Conservation (phyloP, 2,113 vertebrate genomes). For the Pterocles orientalis region DNA sequence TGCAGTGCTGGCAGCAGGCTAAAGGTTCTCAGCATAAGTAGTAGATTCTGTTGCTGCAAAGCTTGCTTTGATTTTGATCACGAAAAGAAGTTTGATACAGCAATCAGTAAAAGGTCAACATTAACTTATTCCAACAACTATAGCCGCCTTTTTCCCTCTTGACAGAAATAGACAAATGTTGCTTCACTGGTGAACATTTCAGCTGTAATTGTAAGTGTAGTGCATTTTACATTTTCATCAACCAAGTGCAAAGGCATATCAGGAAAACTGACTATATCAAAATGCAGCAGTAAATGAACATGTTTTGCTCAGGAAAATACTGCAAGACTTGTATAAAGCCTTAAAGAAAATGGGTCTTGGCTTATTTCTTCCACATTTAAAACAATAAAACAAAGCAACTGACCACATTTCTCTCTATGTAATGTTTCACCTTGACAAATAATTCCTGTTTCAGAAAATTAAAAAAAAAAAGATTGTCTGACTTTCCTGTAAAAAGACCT, state of each 20-base stretch:
- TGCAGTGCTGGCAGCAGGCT: constrained; percentile 18
- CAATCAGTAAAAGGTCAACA: neutral
- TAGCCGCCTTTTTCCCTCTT: neutral
- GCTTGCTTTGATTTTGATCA: constrained; percentile 4
- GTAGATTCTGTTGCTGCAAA: neutral
- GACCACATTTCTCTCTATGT: neutral
- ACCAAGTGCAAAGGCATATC: neutral
- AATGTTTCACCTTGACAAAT: neutral
- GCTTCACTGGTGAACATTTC: neutral
- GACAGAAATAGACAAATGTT: neutral
- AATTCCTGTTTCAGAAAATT: neutral
- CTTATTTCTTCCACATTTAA: neutral
- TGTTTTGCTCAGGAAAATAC: neutral
- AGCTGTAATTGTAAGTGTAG: neutral
- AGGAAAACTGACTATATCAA: neutral
- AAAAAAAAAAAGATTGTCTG: neutral
- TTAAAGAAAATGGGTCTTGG: neutral
- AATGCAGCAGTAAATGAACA: neutral
- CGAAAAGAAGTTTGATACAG: neutral
- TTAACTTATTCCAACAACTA: neutral
- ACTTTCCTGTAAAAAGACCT: neutral
- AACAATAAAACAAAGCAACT: neutral
- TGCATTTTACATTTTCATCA: neutral
- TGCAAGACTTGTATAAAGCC: accelerated
- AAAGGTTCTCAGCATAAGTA: neutral